These are phyloP conservation scores for Ennomos quercinarius DNA, from an alignment of 2,888 invertebrate genomes.

Conservation along the genomic window DNA sequence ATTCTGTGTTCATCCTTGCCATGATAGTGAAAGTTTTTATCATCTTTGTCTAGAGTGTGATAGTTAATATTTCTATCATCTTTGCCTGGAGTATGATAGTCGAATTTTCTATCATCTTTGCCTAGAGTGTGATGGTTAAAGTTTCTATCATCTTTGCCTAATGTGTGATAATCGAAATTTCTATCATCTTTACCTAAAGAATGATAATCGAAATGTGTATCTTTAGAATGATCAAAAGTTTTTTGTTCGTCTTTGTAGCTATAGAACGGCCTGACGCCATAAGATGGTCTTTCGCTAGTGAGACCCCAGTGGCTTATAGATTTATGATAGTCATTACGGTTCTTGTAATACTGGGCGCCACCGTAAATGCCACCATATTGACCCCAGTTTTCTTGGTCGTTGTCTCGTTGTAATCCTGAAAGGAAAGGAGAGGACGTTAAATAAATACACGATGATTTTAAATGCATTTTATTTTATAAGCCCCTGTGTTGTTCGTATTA, in stretches of 20 bases:
- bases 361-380: constrained; percentile 87
- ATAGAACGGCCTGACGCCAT: constrained; percentile 58
- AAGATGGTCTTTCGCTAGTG: constrained; percentile 61
- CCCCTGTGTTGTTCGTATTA: too few relatives aligned
- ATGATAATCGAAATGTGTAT: background rate
- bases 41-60: constrained; percentile 1
- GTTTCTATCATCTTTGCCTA: constrained; percentile 36
- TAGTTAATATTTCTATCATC: background rate
- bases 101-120: constrained; percentile 51
- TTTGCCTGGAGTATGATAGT: background rate
- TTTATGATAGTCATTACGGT: constrained; percentile 72
- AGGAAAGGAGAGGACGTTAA: constrained; percentile 14
- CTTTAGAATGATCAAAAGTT: constrained; percentile 27
- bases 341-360: constrained; percentile 68
- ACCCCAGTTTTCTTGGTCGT: constrained; percentile 82
- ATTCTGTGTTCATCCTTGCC: constrained; percentile 5
- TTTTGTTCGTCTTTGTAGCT: constrained; percentile 30
- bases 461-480: too few relatives aligned
- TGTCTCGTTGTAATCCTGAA: constrained; percentile 62
- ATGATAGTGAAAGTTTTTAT: constrained; percentile 7
- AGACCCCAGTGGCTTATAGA: constrained; percentile 84
- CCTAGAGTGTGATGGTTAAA: constrained; percentile 79
- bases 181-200: constrained; percentile 31
- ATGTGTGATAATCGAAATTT: constrained; percentile 46
- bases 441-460: background rate